Percentiles rank a stretch among this genome's conserved stretches.
Evolutionary conservation across 2,888 invertebrate species (phyloP).

Genomic region (Pycnomerus fuliginosus): DNA sequence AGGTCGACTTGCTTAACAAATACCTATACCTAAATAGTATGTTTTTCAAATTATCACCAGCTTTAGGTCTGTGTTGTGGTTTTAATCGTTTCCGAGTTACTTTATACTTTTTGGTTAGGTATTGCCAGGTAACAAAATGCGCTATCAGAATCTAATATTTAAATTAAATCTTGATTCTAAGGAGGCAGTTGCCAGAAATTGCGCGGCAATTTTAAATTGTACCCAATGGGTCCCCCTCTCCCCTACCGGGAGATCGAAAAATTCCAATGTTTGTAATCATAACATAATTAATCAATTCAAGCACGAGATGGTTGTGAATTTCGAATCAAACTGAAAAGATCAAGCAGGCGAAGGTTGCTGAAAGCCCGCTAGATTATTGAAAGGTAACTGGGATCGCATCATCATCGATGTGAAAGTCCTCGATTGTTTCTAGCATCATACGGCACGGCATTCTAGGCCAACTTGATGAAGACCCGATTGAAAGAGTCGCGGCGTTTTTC

Average conservation of each 20-base stretch:
- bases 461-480: too few species aligned
- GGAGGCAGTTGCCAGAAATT: too few species aligned
- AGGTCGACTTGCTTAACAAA: too few species aligned
- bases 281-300: constrained; percentile 7
- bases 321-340: neutral
- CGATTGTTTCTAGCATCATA: constrained; percentile 4
- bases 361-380: neutral
- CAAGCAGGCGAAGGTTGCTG: neutral
- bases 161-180: too few species aligned
- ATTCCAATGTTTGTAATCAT: constrained; percentile 3
- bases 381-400: neutral
- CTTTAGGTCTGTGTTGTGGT: too few species aligned
- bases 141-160: too few species aligned
- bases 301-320: constrained; percentile 1
- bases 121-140: too few species aligned
- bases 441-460: constrained; percentile 5
- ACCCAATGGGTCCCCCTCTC: neutral
- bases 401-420: constrained; percentile 11
- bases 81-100: too few species aligned
- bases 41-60: too few species aligned
- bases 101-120: too few species aligned
- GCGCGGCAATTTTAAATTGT: constrained; percentile 7
- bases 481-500: constrained; percentile 3
- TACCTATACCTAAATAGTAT: too few species aligned
- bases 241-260: neutral